Conservation (phyloP, 2,888 invertebrate species). For the Thereva unica region DNA sequence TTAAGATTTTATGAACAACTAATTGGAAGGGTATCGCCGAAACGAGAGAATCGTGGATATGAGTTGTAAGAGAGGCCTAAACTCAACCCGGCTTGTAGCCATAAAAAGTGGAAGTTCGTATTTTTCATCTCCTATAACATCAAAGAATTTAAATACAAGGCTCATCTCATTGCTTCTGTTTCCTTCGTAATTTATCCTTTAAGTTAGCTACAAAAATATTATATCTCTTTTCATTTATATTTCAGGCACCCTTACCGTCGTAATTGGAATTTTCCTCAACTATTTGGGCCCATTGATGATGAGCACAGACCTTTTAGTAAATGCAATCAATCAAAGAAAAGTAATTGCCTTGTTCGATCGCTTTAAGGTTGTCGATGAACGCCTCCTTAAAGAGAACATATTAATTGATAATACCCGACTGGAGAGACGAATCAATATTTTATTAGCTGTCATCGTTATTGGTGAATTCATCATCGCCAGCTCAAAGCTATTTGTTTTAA, state of each 20-base stretch:
- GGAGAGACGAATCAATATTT: slow-evolving; percentile 47
- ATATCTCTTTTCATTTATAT: slow-evolving; percentile 12
- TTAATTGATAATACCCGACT: slow-evolving; percentile 49
- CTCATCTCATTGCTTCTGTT: no score
- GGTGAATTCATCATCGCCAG: slow-evolving; percentile 49
- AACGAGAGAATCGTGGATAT: no score
- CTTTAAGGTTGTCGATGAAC: slow-evolving; percentile 53
- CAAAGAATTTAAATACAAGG: no score
- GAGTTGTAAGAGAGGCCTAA: no score
- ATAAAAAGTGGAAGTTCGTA: no score
- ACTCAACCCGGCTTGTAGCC: no score
- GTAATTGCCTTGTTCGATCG: slow-evolving; percentile 53
- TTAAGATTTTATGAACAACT: no score
- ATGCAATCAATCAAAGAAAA: slow-evolving; percentile 52
- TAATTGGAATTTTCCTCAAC: slow-evolving; percentile 56
- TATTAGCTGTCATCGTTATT: slow-evolving; percentile 49
- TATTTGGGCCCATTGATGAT: slow-evolving; percentile 57
- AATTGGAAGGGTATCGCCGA: no score
- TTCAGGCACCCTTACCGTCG: slow-evolving; percentile 55
- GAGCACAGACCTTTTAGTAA: slow-evolving; percentile 54
- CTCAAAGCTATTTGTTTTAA: slow-evolving; percentile 2
- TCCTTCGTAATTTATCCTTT: not conserved
- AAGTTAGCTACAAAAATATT: not conserved
- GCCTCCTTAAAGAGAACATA: slow-evolving; percentile 51
- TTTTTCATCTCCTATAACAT: no score